Base-by-base conservation (phyloP, 1,140 invertebrate genomes). In the Sminthurinus signatus region DNA sequence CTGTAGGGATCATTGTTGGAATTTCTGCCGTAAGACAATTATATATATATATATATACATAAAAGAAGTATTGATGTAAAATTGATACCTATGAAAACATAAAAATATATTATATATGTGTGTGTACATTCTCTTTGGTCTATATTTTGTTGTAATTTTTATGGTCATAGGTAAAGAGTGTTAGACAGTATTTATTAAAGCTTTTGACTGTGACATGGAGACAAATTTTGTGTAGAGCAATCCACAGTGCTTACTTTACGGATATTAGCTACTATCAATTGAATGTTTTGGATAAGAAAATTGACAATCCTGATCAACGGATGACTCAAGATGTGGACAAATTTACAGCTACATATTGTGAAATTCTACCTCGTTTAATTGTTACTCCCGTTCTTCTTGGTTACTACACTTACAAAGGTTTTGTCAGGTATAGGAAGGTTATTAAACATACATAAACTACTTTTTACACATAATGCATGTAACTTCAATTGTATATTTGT, bases 281-380 rank as follows among this genome's bases (percentile, higher is more conserved):
- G 19, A 83, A 82, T 75, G 74, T 80, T 25, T 31, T 81, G 5
- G 74, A 79, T 52, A 75, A 76, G 60, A 72, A 59, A 25, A 72
- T 81, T 39, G 82, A 83, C 70, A 83, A 83, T 73, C 80, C 81
- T 10, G 82, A 84, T 69, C 82, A 84, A 70, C 71, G 82, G 42
- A 83, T 83, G 29, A 81, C 81, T 17, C 80, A 83, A 72, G 82
- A 84, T 76, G 77, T 83, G 2, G 79, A 82, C 58, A 78, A 75
- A 65, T 72, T 84, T 60, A 81, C 80, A 67, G 62, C 72, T 2
- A 75, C 73, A 3, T 78, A 82, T 52, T 78, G 81, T 65, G 73
- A 75, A 60, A 76, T 83, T 48, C 72, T 81, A 15, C 73, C 77
- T 5, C 75, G 76, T 15, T 57, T 84, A 3, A 74, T 84, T 39